Conservation (phyloP, 2,797 vertebrate species). For the Scarus forsteni region DNA sequence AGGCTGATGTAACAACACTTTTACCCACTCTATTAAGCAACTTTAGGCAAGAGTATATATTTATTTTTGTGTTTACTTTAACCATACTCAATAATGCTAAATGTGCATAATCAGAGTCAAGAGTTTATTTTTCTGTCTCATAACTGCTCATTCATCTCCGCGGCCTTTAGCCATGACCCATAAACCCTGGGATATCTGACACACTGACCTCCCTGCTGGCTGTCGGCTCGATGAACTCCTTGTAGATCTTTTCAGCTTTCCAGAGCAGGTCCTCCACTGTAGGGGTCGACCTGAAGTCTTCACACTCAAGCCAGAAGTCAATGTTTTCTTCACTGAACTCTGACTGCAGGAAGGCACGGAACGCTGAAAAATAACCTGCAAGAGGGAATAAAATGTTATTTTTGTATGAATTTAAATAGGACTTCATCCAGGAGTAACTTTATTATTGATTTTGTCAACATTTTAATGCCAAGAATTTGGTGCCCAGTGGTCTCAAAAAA, state of each 20-base stretch:
- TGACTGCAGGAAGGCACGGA: conserved; percentile 87
- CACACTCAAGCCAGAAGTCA: conserved; percentile 93
- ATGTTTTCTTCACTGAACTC: conserved; percentile 95
- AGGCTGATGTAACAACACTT: neutral
- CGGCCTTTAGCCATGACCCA: too few relatives aligned
- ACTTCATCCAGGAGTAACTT: too few relatives aligned
- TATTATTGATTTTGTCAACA: too few relatives aligned
- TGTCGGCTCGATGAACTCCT: conserved; percentile 86
- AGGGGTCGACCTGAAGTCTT: conserved; percentile 87
- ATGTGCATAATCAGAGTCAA: neutral
- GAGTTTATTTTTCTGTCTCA: neutral
- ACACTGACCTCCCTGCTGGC: conserved; percentile 89
- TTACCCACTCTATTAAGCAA: neutral
- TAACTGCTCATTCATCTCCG: too few relatives aligned
- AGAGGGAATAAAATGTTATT: neutral
- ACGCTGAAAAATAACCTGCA: conserved; percentile 87
- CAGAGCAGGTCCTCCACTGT: conserved; percentile 74
- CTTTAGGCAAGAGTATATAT: neutral
- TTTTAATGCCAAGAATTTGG: neutral
- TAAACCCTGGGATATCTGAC: neutral
- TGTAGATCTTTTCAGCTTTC: conserved; percentile 89
- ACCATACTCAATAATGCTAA: neutral
- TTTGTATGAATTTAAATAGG: neutral
- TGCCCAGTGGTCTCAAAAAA: neutral
- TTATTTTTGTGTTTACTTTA: too few relatives aligned